These are phyloP conservation scores for Erithacus rubecula DNA, from an alignment of 2,797 vertebrate genomes.

Conservation along the genomic window DNA sequence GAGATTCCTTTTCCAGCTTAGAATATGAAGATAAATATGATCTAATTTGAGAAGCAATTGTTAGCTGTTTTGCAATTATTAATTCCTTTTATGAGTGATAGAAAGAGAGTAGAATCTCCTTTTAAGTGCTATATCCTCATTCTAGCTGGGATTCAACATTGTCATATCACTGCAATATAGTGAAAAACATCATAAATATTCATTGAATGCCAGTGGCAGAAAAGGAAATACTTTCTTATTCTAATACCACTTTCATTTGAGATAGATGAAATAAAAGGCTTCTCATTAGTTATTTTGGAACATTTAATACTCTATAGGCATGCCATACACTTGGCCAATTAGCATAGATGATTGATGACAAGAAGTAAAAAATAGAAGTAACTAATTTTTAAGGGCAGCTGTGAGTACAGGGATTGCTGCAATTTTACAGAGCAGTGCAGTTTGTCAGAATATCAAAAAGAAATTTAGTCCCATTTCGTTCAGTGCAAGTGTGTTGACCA, in stretches of 20 bases:
- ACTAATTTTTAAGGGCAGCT: constrained; percentile 10
- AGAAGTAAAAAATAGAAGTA: neutral
- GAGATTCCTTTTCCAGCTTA: constrained; percentile 39
- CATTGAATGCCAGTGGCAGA: constrained; percentile 51
- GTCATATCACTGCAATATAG: constrained; percentile 33
- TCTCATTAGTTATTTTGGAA: constrained; percentile 47
- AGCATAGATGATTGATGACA: neutral
- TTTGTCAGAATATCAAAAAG: constrained; percentile 6
- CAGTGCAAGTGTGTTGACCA: neutral
- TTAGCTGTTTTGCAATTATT: constrained; percentile 53
- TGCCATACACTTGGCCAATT: neutral
- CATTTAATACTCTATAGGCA: neutral
- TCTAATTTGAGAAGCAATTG: constrained; percentile 63
- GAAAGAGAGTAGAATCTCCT: constrained; percentile 25
- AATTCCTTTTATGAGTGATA: constrained; percentile 54
- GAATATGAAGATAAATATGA: constrained; percentile 51
- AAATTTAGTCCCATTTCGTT: constrained; percentile 8
- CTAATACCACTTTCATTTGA: constrained; percentile 18
- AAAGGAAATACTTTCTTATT: constrained; percentile 51
- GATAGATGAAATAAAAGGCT: constrained; percentile 37
- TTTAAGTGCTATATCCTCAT: constrained; percentile 35
- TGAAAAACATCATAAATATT: constrained; percentile 66
- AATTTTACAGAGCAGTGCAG: neutral
- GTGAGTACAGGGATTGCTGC: neutral
- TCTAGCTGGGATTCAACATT: constrained; percentile 36